Evolutionary conservation across 1,140 invertebrate genomes (phyloP), one percentile per base, ranked within the genome.

Genomic region (Gryon sp.): DNA sequence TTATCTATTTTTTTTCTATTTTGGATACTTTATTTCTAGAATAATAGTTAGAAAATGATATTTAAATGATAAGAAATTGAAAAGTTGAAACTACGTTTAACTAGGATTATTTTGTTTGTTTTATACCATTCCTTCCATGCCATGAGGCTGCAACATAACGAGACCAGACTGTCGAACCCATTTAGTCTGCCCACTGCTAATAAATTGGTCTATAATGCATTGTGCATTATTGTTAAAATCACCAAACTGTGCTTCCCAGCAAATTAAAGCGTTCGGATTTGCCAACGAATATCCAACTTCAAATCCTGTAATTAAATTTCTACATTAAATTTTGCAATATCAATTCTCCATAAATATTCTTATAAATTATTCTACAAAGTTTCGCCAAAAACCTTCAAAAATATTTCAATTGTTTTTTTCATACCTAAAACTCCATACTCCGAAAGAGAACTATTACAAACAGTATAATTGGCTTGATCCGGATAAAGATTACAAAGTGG

Each of bases 391-490:
- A n/a, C n/a, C n/a, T n/a, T n/a, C n/a, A n/a, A n/a, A n/a, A 15
- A 15, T 2, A 18, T 30, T 22, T 41, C 22, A 12, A 7, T 28
- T 28, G 8, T 3, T 28, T 28, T 7, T 22, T 57, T 83, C 85
- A 89, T 87, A 91, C 92, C 93, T 28, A 95, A 84, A 1, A 95
- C 94, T 87, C 94, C 98, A 88, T 95, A 99, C 90, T 99, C 98
- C 14, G 97, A 99, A 0, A 99, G 91, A 0, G 97, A 99, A 83
- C 97, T 98, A 90, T 99, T 99, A 87, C 96, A 98, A 0, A 99
- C 97, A 7, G 95, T 97, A 89, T 99, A 99, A 0, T 95, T 94
- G 0, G 97, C 97, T 88, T 98, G 97, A 89, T 98, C 96, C 20
- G 96, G 96, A 84, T 97, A 98, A 38, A 99, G 90, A 83, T 98